A percentile compares a stretch with the other conserved stretches of the same genome.
phyloP scores from a whole-genome alignment of 2,888 invertebrate species.

The Candidula unifasciata region DNA sequence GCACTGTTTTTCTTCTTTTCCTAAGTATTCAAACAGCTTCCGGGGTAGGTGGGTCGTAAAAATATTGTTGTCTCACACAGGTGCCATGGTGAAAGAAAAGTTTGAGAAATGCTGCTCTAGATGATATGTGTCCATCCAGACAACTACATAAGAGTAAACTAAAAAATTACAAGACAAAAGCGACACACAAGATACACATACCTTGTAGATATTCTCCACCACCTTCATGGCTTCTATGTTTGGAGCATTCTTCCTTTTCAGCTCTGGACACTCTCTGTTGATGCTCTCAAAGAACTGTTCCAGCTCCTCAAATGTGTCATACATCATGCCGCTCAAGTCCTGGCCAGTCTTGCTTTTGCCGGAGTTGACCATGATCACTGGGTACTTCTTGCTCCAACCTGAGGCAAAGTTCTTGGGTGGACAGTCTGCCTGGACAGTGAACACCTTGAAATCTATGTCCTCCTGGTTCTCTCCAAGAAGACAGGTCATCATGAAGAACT shows the following conservation, averaged over 20 bases:
- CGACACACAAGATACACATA: conserved; percentile 75
- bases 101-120: no score
- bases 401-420: conserved; percentile 69
- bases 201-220: conserved; percentile 97
- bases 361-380: conserved; percentile 66
- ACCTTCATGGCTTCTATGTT: conserved; percentile 79
- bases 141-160: background rate
- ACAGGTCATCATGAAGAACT: conserved; percentile 94
- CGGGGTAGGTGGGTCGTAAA: no score
- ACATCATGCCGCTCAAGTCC: conserved; percentile 70
- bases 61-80: no score
- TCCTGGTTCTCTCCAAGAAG: conserved; percentile 72
- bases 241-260: conserved; percentile 66
- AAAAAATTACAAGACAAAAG: background rate
- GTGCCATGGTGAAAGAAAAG: no score
- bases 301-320: conserved; percentile 75
- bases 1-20: no score
- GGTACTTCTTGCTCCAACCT: conserved; percentile 68
- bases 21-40: no score
- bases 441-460: conserved; percentile 70
- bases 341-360: conserved; percentile 66
- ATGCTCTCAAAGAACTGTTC: conserved; percentile 74
- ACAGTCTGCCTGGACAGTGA: conserved; percentile 69
- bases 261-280: conserved; percentile 70
- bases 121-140: no score